phyloP scores from a whole-genome alignment of 2,797 vertebrate genomes.

The Syngnathus rostellatus region DNA sequence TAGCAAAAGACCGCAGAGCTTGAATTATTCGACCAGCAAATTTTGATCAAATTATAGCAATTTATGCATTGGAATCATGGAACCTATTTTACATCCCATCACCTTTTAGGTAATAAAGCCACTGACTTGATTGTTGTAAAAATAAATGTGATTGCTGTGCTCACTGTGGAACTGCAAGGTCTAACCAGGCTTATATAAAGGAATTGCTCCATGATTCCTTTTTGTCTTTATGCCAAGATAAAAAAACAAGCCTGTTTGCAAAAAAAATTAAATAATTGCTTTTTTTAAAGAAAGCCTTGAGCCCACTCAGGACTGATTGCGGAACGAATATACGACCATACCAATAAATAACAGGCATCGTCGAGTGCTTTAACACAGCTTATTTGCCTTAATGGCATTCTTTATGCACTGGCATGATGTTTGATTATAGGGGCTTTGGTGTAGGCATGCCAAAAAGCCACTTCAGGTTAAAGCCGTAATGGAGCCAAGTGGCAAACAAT shows the following conservation, averaged over 20 bases:
- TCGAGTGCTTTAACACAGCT: constrained; percentile 7
- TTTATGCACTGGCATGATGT: constrained; percentile 4
- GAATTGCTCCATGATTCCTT: constrained; percentile 24
- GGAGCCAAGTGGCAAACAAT: background rate
- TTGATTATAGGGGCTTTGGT: background rate
- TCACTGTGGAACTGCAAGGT: constrained; percentile 22
- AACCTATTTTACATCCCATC: constrained; percentile 5
- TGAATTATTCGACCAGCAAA: background rate
- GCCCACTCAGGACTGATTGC: constrained; percentile 45
- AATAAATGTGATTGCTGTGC: constrained; percentile 12
- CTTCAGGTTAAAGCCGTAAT: constrained; percentile 2
- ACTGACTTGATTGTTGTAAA: constrained; percentile 8
- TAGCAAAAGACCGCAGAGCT: constrained; percentile 1
- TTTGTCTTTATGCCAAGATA: constrained; percentile 33
- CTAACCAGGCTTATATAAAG: constrained; percentile 34
- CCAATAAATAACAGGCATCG: constrained; percentile 17
- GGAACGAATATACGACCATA: constrained; percentile 21
- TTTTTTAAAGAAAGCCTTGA: constrained; percentile 27
- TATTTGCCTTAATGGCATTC: constrained; percentile 11
- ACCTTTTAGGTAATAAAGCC: background rate
- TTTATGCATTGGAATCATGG: background rate
- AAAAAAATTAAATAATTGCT: background rate
- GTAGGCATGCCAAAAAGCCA: constrained; percentile 4
- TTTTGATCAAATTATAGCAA: background rate
- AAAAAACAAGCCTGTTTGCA: constrained; percentile 19